These are phyloP conservation scores for Anthonomus grandis DNA, from an alignment of 1,140 invertebrate species.

Conservation along the genomic window DNA sequence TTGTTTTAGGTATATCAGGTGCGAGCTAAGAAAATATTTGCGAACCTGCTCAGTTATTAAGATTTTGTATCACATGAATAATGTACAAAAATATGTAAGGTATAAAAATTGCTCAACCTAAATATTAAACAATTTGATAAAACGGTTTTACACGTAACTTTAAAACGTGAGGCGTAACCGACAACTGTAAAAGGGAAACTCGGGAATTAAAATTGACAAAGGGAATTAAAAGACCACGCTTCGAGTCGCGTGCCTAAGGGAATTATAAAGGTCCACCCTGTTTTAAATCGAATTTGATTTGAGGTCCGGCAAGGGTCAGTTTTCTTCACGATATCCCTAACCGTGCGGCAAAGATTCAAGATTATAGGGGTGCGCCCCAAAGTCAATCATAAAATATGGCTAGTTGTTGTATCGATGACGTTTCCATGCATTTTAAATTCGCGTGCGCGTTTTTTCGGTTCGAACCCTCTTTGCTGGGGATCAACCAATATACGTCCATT, in stretches of 20 bases:
- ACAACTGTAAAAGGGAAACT: conserved; percentile 16
- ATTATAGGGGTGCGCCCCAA: conserved; percentile 19
- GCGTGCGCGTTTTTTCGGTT: conserved; percentile 13
- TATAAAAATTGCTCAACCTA: no score
- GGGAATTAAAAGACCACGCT: conserved; percentile 28
- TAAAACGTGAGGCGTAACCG: conserved; percentile 21
- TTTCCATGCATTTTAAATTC: conserved; percentile 43
- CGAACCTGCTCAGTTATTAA: no score
- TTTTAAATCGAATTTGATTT: conserved; percentile 31
- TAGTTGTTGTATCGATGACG: conserved; percentile 38
- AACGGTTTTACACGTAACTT: conserved; percentile 14
- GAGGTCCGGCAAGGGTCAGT: conserved; percentile 23
- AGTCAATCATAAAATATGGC: conserved; percentile 47
- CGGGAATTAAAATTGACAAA: conserved; percentile 19
- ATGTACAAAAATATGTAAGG: no score
- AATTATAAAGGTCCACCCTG: conserved; percentile 25
- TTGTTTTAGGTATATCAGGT: no score
- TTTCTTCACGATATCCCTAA: conserved; percentile 22
- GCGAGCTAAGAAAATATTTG: no score
- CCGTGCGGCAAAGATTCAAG: conserved; percentile 22
- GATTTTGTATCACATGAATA: no score
- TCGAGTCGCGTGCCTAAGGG: conserved; percentile 23
- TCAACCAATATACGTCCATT: conserved; percentile 33
- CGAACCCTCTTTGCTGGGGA: conserved; percentile 8
- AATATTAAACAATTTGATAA: conserved; percentile 19